phyloP scores from a whole-genome alignment of 2,888 invertebrate genomes.

The Tetragnatha montana region DNA sequence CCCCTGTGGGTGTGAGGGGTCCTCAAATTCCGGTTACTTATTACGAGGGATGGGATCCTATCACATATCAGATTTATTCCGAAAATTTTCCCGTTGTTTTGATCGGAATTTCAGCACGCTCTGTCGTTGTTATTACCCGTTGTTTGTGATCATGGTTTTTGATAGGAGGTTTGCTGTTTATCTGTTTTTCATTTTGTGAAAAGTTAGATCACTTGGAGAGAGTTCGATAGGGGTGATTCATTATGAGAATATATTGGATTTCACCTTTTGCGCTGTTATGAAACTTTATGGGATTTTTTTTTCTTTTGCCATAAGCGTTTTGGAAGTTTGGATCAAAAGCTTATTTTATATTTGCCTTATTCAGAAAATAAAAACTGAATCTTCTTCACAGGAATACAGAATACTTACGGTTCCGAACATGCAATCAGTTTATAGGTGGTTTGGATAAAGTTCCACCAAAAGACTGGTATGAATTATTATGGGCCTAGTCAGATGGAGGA shows the following conservation, averaged over 20 bases:
- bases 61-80: neutral
- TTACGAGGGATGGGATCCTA: neutral
- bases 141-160: neutral
- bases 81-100: neutral
- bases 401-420: too few species aligned
- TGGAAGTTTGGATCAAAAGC: too few species aligned
- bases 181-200: neutral
- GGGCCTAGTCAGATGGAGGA: too few species aligned
- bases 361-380: too few species aligned
- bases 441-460: too few species aligned
- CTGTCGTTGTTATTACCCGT: neutral
- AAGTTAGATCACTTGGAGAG: neutral
- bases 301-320: too few species aligned
- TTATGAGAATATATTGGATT: neutral
- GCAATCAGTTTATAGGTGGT: too few species aligned
- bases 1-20: slow-evolving; percentile 56
- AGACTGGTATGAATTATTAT: too few species aligned
- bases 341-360: too few species aligned
- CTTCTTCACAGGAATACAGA: too few species aligned
- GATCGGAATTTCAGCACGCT: neutral
- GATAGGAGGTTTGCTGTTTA: neutral
- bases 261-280: too few species aligned
- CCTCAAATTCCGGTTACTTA: slow-evolving; percentile 40
- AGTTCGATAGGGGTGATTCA: neutral
- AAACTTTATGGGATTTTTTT: too few species aligned